Evolutionary conservation across 2,888 invertebrate genomes (phyloP).

Genomic region (Agonopterix alstromeriana): DNA sequence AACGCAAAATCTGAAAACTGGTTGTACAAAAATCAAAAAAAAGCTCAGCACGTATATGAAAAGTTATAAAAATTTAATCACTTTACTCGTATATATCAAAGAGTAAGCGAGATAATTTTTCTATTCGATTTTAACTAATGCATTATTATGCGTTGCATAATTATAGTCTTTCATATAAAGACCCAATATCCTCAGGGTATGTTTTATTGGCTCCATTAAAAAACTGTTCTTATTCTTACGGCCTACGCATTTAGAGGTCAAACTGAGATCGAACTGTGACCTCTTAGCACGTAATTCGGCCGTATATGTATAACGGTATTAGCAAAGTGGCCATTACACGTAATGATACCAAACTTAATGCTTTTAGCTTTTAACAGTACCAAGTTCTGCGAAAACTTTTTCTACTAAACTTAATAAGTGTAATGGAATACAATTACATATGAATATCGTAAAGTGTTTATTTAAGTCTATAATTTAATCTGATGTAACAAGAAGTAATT

Average conservation of each 20-base stretch:
- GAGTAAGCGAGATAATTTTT: no score
- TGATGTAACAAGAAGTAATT: conserved; percentile 32
- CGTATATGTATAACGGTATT: conserved; percentile 11
- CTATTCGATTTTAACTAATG: no score
- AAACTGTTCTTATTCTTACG: no score
- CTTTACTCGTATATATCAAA: no score
- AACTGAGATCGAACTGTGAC: not conserved
- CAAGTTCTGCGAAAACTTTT: conserved; percentile 3
- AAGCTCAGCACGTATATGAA: no score
- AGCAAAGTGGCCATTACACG: conserved; percentile 6
- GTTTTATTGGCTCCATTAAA: no score
- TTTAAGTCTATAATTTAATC: conserved; percentile 22
- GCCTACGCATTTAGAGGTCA: not conserved
- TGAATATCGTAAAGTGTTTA: conserved; percentile 15
- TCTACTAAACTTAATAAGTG: conserved; percentile 4
- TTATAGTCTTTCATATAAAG: no score
- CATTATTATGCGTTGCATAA: no score
- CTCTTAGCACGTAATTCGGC: not conserved
- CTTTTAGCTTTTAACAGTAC: conserved; percentile 6
- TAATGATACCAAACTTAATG: conserved; percentile 6
- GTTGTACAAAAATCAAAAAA: no score
- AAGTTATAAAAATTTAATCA: no score
- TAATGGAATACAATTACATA: conserved; percentile 13
- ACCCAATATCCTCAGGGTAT: no score
- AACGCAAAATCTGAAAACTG: no score